Evolutionary conservation across 2,113 vertebrate species (phyloP).

Genomic region (Salvelinus alpinus): DNA sequence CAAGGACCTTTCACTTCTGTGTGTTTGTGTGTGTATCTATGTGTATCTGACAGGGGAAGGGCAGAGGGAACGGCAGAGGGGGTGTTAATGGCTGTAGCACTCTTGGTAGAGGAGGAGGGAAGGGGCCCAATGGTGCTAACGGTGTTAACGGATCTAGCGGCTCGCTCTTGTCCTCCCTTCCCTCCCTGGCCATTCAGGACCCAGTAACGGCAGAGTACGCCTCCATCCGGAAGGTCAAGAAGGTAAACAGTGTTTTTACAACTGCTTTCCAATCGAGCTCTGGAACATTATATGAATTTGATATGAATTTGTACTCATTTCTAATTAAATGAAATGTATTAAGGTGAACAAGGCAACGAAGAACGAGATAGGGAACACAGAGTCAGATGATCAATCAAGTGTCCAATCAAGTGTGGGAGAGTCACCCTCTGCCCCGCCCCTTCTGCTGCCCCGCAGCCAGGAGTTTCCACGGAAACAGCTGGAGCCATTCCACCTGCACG

Average conservation of each 20-base stretch:
- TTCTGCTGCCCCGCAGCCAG: constrained; percentile 63
- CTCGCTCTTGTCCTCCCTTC: constrained; percentile 59
- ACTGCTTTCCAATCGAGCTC: background rate
- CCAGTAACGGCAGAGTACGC: constrained; percentile 65
- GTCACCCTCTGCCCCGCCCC: constrained; percentile 63
- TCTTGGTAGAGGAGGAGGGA: constrained; percentile 47
- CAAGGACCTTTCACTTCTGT: background rate
- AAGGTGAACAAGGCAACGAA: constrained; percentile 69
- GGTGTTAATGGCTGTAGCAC: constrained; percentile 5
- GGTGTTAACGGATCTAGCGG: constrained; percentile 52
- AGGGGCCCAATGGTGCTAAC: constrained; percentile 23
- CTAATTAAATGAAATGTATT: constrained; percentile 1
- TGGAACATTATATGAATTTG: background rate
- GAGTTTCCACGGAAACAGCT: constrained; percentile 67
- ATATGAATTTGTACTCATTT: background rate
- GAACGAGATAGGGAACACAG: constrained; percentile 66
- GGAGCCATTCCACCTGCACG: constrained; percentile 73
- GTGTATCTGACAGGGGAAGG: constrained; percentile 1
- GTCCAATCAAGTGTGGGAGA: constrained; percentile 71
- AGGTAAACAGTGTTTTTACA: constrained; percentile 51
- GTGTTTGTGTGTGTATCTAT: constrained; percentile 6
- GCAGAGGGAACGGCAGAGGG: background rate
- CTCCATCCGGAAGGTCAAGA: constrained; percentile 72
- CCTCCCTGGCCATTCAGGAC: constrained; percentile 58
- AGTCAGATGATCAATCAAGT: constrained; percentile 66